These are phyloP conservation scores for Spinus olivaceus DNA, from an alignment of 2,797 vertebrate species.

Conservation along the genomic window DNA sequence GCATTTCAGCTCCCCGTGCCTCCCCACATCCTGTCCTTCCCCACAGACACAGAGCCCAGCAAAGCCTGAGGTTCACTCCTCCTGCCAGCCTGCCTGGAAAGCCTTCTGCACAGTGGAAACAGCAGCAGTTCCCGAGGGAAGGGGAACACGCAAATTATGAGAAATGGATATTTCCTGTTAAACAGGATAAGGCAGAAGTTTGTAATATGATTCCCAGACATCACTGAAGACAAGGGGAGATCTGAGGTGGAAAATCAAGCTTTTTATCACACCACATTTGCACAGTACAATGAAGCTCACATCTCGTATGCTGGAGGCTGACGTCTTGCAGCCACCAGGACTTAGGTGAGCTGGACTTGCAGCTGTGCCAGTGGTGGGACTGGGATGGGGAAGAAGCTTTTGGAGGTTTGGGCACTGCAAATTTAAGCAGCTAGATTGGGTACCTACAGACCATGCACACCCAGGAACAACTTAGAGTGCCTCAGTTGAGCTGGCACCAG, in stretches of 20 bases:
- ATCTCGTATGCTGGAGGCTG: neutral
- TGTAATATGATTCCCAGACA: neutral
- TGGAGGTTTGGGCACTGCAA: neutral
- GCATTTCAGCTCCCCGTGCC: accelerated
- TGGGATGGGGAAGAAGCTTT: neutral
- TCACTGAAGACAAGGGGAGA: neutral
- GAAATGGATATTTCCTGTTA: constrained; percentile 14
- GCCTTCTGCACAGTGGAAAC: neutral
- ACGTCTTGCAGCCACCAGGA: neutral
- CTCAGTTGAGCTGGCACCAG: neutral
- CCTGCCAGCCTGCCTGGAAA: neutral
- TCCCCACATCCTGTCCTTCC: neutral
- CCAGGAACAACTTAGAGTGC: neutral
- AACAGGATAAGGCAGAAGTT: neutral
- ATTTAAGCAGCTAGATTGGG: neutral
- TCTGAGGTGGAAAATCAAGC: neutral
- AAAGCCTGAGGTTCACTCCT: neutral
- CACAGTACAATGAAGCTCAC: neutral
- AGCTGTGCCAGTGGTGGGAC: neutral
- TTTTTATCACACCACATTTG: neutral
- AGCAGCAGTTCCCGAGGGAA: neutral
- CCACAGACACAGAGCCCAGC: neutral
- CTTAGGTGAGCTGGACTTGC: neutral
- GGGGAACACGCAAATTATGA: neutral
- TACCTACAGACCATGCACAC: neutral